A percentile compares a stretch with the other conserved stretches of the same genome.
phyloP scores from a whole-genome alignment of 1,140 invertebrate species.

The Apis florea region DNA sequence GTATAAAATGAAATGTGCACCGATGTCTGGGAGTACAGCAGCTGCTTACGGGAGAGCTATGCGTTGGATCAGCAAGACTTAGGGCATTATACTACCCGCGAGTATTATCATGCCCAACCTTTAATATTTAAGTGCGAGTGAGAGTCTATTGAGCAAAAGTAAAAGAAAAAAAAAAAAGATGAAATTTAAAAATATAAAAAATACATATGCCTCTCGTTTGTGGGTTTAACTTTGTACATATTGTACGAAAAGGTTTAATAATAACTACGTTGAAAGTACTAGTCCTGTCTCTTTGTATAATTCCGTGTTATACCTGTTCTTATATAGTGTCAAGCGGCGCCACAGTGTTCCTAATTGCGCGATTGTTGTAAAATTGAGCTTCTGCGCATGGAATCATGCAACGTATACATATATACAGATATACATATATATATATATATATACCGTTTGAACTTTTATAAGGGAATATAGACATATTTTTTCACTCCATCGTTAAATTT shows the following conservation, averaged over 20 bases:
- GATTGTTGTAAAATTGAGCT: not conserved
- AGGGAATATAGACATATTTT: not conserved
- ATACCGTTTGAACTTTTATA: not conserved
- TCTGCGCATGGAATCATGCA: not conserved
- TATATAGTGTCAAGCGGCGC: slow-evolving; percentile 24
- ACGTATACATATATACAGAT: not conserved
- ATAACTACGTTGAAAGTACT: slow-evolving; percentile 80
- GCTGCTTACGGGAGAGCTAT: slow-evolving; percentile 75
- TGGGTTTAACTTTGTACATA: slow-evolving; percentile 79
- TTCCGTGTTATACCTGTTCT: slow-evolving; percentile 71
- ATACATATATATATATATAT: no score
- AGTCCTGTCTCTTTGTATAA: slow-evolving; percentile 79
- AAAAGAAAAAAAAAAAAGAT: slow-evolving; percentile 62
- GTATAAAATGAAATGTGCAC: slow-evolving; percentile 64
- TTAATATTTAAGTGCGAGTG: slow-evolving; percentile 80
- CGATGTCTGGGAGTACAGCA: slow-evolving; percentile 76
- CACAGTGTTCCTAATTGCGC: slow-evolving; percentile 22
- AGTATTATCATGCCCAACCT: slow-evolving; percentile 81
- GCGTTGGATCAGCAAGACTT: slow-evolving; percentile 80
- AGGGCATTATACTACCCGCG: slow-evolving; percentile 80
- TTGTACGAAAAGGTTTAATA: slow-evolving; percentile 76
- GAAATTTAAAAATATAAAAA: slow-evolving; percentile 55
- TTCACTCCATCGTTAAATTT: not conserved
- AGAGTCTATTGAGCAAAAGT: slow-evolving; percentile 74
- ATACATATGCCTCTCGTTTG: slow-evolving; percentile 76